A percentile compares a stretch with the other conserved stretches of the same genome.
Evolutionary conservation across 2,797 vertebrate species (phyloP).

Genomic region (Neosalanx taihuensis): DNA sequence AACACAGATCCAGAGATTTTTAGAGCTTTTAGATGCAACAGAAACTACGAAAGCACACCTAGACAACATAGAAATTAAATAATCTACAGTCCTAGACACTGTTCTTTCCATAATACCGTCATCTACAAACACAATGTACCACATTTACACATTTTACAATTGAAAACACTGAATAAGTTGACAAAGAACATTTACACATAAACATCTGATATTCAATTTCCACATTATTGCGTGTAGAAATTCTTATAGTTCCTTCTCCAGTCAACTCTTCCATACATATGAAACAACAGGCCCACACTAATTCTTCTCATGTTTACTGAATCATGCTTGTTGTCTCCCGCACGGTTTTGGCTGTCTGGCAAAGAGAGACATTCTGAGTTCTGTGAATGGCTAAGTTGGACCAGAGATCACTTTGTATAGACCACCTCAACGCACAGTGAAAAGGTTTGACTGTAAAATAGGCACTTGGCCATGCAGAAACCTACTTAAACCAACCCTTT

Average conservation of each 20-base stretch:
- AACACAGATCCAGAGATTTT: neutral
- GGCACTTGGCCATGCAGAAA: neutral
- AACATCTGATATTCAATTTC: neutral
- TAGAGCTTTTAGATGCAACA: neutral
- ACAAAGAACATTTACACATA: neutral
- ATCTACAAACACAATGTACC: neutral
- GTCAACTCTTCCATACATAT: neutral
- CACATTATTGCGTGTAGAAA: neutral
- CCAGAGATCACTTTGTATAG: constrained; percentile 26
- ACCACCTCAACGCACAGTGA: constrained; percentile 18
- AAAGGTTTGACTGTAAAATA: constrained; percentile 5
- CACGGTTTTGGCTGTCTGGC: constrained; percentile 21
- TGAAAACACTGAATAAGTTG: neutral
- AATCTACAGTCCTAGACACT: too few relatives aligned
- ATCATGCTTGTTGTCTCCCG: neutral
- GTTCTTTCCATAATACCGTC: too few relatives aligned
- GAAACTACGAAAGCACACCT: neutral
- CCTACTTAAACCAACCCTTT: neutral
- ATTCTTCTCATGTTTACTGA: neutral
- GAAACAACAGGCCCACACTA: neutral
- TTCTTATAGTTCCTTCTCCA: neutral
- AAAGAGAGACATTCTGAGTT: neutral
- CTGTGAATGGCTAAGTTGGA: constrained; percentile 16
- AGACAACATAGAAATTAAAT: neutral
- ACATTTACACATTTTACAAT: neutral